These are phyloP conservation scores for Orchestes rusci DNA, from an alignment of 2,888 invertebrate species.

Conservation along the genomic window DNA sequence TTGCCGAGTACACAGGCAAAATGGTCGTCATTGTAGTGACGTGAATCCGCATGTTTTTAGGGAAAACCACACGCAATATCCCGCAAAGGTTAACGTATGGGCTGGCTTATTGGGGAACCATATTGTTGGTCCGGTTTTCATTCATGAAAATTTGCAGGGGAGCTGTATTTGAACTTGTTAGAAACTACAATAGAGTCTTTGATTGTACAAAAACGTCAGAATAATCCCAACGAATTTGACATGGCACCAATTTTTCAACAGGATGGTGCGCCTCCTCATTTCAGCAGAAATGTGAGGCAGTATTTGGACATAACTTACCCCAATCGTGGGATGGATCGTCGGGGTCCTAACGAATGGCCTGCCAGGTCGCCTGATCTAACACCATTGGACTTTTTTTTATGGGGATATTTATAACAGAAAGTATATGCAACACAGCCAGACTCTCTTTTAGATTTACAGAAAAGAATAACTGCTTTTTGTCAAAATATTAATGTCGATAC, in stretches of 20 bases:
- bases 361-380: neutral
- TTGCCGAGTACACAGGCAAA: neutral
- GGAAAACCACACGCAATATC: neutral
- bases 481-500: too few relatives aligned
- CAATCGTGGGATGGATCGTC: neutral
- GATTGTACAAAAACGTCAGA: neutral
- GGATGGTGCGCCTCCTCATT: neutral
- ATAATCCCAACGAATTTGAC: too few relatives aligned
- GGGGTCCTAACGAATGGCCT: neutral
- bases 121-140: neutral
- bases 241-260: too few relatives aligned
- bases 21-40: neutral
- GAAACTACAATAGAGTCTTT: neutral
- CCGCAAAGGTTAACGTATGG: neutral
- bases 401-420: too few relatives aligned
- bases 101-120: neutral
- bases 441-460: too few relatives aligned
- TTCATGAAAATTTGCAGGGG: neutral
- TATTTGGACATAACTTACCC: too few relatives aligned
- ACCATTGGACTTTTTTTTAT: too few relatives aligned
- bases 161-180: neutral
- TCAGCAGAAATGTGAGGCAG: too few relatives aligned
- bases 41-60: neutral
- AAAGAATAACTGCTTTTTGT: too few relatives aligned
- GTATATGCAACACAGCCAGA: too few relatives aligned